phyloP scores from a whole-genome alignment of 2,113 vertebrate species.

The Nibea albiflora region DNA sequence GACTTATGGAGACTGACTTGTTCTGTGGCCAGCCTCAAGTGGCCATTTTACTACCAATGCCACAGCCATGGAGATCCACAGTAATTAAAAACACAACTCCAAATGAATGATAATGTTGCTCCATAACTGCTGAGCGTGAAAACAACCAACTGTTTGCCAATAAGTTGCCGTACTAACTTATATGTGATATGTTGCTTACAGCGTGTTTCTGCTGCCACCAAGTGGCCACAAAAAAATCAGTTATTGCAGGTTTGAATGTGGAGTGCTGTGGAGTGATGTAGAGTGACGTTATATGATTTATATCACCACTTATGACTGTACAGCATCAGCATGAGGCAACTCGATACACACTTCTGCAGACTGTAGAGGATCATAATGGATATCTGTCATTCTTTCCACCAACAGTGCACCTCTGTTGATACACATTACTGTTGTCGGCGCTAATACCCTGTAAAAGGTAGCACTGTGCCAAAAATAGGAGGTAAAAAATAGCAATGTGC shows the following conservation, averaged over 20 bases:
- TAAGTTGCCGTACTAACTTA: neutral
- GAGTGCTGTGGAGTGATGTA: neutral
- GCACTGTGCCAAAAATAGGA: slow-evolving; percentile 19
- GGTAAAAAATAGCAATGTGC: neutral
- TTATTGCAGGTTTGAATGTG: neutral
- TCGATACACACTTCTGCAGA: slow-evolving; percentile 32
- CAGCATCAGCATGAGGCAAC: neutral
- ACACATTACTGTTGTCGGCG: slow-evolving; percentile 24
- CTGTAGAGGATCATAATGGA: slow-evolving; percentile 45
- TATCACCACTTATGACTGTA: neutral
- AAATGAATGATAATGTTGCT: neutral
- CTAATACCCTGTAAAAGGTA: slow-evolving; percentile 31
- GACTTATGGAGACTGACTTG: too few relatives aligned
- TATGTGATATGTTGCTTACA: neutral
- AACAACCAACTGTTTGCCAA: neutral
- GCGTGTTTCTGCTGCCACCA: neutral
- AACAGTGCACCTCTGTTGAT: slow-evolving; percentile 20
- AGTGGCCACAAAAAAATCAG: neutral
- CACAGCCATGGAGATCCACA: too few relatives aligned
- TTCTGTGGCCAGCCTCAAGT: too few relatives aligned
- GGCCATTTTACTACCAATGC: too few relatives aligned
- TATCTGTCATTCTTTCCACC: slow-evolving; percentile 25
- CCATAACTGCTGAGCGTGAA: neutral
- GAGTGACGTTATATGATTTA: slow-evolving; percentile 4
- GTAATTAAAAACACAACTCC: too few relatives aligned